Evolutionary conservation across 2,888 invertebrate genomes (phyloP).

Genomic region (Himalopsyche tibetana): DNA sequence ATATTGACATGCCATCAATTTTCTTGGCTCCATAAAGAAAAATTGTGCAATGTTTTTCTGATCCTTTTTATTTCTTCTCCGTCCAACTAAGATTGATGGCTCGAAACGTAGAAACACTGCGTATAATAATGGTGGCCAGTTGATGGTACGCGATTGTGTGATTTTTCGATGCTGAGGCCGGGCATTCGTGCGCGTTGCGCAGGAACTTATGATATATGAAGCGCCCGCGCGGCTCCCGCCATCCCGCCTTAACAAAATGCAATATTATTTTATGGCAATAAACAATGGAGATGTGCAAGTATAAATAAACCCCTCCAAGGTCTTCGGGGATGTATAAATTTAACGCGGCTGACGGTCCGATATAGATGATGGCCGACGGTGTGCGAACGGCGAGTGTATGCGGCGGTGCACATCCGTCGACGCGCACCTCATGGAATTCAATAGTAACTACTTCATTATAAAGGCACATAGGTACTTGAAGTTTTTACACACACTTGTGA

Average conservation of each 20-base stretch:
- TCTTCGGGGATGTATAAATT: slow-evolving; percentile 52
- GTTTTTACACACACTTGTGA: neutral
- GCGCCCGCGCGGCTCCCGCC: slow-evolving; percentile 57
- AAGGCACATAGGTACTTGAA: neutral
- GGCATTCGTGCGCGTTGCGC: slow-evolving; percentile 48
- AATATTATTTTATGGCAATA: slow-evolving; percentile 63
- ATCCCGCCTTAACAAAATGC: slow-evolving; percentile 62
- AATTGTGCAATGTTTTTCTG: too few species aligned
- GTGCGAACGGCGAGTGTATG: neutral
- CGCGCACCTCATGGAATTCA: neutral
- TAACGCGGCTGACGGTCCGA: slow-evolving; percentile 33
- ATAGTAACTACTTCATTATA: too few species aligned
- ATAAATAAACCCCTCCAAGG: slow-evolving; percentile 46
- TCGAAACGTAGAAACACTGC: neutral
- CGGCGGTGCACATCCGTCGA: slow-evolving; percentile 16
- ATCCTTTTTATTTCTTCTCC: too few species aligned
- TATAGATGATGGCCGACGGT: neutral
- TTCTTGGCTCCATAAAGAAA: too few species aligned
- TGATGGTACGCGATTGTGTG: slow-evolving; percentile 35
- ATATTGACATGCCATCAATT: too few species aligned
- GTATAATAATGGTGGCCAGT: neutral
- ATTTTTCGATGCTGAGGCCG: slow-evolving; percentile 57
- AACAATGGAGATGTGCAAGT: slow-evolving; percentile 57
- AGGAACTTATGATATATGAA: slow-evolving; percentile 59
- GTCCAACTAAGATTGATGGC: too few species aligned